Evolutionary conservation across 1,140 invertebrate species (phyloP).

Genomic region (Zaprionus camerounensis): DNA sequence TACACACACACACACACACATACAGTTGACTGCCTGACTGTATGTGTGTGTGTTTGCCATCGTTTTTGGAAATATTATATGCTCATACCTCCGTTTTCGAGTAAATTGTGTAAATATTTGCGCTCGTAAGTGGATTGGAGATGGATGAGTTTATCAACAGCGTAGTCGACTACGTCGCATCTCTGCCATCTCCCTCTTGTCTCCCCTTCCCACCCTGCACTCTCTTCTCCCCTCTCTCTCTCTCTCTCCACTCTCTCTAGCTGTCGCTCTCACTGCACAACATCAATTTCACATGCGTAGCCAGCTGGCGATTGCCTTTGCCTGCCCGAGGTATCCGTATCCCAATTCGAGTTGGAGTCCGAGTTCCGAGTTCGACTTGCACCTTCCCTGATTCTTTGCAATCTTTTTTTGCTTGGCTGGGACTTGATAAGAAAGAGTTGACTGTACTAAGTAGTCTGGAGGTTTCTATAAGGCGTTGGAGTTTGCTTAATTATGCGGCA

Average conservation of each 20-base stretch:
- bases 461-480: background rate
- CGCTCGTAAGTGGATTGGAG: conserved; percentile 84
- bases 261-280: conserved; percentile 4
- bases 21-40: conserved; percentile 1
- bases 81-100: conserved; percentile 84
- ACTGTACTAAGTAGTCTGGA: background rate
- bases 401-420: background rate
- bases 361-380: background rate
- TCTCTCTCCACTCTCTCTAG: background rate
- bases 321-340: conserved; percentile 25
- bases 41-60: conserved; percentile 74
- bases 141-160: conserved; percentile 84
- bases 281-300: conserved; percentile 48
- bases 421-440: too few species aligned
- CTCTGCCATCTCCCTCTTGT: conserved; percentile 51
- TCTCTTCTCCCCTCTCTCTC: background rate
- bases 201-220: too few species aligned
- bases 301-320: conserved; percentile 53
- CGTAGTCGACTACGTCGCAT: conserved; percentile 56
- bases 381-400: background rate
- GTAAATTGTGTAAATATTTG: conserved; percentile 85
- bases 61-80: conserved; percentile 84
- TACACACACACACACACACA: conserved; percentile 13
- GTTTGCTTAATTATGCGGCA: too few species aligned
- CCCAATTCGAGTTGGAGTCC: background rate